Base-by-base conservation (phyloP, 2,113 vertebrate genomes). In the Leuciscus idus region DNA sequence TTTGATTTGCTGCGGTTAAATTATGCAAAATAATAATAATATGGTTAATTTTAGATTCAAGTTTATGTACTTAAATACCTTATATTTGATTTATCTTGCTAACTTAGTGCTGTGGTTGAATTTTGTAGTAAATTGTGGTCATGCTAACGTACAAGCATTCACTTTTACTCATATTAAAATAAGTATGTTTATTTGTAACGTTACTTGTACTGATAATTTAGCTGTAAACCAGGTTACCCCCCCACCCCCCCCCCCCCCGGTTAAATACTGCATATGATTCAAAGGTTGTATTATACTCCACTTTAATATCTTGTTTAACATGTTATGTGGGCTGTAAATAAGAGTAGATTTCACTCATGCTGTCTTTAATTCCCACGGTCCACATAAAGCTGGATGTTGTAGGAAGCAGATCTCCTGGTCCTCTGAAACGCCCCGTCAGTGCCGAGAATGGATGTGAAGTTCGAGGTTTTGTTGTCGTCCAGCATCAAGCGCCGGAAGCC, bases 401-500 rank as follows among this genome's bases (percentile, higher is more conserved):
- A 6, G 33, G 61, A 33, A 3, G 17, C 36, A 21, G 8, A 23
- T 72, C 39, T 26, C 19, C 46, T 70, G 68, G 64, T n/a, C 30
- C 50, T 52, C 7, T 36, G n/a, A 84, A 12, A 28, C 33, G 15
- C 62, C 0, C 15, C 23, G 36, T 78, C 64, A 43, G 39, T 6
- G 10, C 36, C 2, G 30, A 90, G 85, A 33, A 96, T 96, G 95
- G 94, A 96, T 36, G 86, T 95, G 52, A 93, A 93, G 74, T 52
- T 96, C 85, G 94, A 96, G 79, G 95, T 96, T 12, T 88, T 95
- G 86, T 39, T 95, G 88, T 94, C 93, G 23, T 94, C 95, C 79
- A 94, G 93, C 89, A 96, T 96, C 93, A 95, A 95, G 90, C 89
- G 93, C 77, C 95, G 92, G 86, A 96, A 95, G 87, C 95, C 95